A percentile compares a stretch with the other conserved stretches of the same genome.
Evolutionary conservation across 2,888 invertebrate species (phyloP).

Genomic region (Elmis aenea): DNA sequence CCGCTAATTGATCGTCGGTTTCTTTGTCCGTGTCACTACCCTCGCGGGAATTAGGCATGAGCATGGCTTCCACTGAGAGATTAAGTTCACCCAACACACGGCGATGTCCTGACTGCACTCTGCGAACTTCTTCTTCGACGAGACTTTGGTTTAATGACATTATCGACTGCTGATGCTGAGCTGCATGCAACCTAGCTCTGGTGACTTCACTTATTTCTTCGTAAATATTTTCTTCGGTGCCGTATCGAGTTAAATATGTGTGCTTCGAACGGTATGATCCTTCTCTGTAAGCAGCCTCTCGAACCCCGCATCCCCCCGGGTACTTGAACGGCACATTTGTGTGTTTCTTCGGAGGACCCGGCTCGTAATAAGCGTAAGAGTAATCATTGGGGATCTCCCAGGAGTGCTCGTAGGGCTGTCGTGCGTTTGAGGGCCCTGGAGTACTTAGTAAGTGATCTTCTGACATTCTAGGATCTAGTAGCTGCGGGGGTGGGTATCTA

Average conservation of each 20-base stretch:
- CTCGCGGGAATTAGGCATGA: slow-evolving; percentile 67
- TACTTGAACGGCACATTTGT: slow-evolving; percentile 57
- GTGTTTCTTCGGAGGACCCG: slow-evolving; percentile 57
- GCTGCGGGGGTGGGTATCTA: slow-evolving; percentile 59
- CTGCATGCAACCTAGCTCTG: slow-evolving; percentile 29
- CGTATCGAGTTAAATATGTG: slow-evolving; percentile 52
- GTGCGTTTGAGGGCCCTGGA: slow-evolving; percentile 36
- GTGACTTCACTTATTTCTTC: slow-evolving; percentile 70
- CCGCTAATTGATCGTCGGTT: slow-evolving; percentile 58
- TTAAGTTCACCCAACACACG: slow-evolving; percentile 81
- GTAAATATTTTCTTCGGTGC: slow-evolving; percentile 80
- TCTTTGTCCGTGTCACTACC: slow-evolving; percentile 58
- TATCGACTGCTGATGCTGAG: slow-evolving; percentile 51
- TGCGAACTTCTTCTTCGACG: slow-evolving; percentile 77
- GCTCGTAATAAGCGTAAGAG: slow-evolving; percentile 79
- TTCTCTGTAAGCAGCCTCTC: slow-evolving; percentile 40
- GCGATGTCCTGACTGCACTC: slow-evolving; percentile 77
- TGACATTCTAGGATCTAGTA: slow-evolving; percentile 38
- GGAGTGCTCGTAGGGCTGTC: slow-evolving; percentile 26
- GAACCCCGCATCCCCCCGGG: slow-evolving; percentile 37
- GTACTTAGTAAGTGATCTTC: slow-evolving; percentile 37
- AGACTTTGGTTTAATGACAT: slow-evolving; percentile 66
- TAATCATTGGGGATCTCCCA: slow-evolving; percentile 55
- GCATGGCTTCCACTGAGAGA: slow-evolving; percentile 81
- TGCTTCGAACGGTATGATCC: slow-evolving; percentile 40